Percentiles rank a stretch among this genome's conserved stretches.
Conservation (phyloP, 2,888 invertebrate genomes). For the Drosophila helvetica region DNA sequence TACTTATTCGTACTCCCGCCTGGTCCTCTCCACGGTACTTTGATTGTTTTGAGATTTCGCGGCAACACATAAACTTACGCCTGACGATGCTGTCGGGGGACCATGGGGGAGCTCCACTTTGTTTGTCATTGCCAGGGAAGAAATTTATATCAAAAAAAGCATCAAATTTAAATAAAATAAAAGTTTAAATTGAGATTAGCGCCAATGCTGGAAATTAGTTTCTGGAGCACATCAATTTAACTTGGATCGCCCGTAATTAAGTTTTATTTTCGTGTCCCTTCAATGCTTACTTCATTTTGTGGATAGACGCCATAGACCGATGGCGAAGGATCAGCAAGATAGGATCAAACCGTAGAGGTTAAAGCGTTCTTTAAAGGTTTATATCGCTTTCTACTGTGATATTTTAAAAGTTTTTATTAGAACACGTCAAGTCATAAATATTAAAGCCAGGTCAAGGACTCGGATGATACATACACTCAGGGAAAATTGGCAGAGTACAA, state of each 20-base stretch:
- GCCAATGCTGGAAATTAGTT: slow-evolving; percentile 70
- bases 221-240: slow-evolving; percentile 55
- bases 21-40: slow-evolving; percentile 56
- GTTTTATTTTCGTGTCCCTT: neutral
- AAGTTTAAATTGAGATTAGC: slow-evolving; percentile 74
- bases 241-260: slow-evolving; percentile 39
- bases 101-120: slow-evolving; percentile 34
- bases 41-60: slow-evolving; percentile 77
- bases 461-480: neutral
- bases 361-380: neutral
- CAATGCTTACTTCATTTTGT: too few species aligned
- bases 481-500: neutral
- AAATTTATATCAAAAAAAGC: slow-evolving; percentile 37
- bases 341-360: too few species aligned
- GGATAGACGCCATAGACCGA: too few species aligned
- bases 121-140: slow-evolving; percentile 54
- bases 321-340: neutral
- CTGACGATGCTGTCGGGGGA: slow-evolving; percentile 15
- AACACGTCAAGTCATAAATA: too few species aligned
- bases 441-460: neutral
- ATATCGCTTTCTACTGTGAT: neutral
- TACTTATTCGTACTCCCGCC: slow-evolving; percentile 4
- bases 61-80: slow-evolving; percentile 70
- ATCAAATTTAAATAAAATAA: slow-evolving; percentile 75
- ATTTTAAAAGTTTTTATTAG: neutral